These are phyloP conservation scores for Saccopteryx leptura DNA, from an alignment of 2,113 vertebrate genomes.

Conservation along the genomic window DNA sequence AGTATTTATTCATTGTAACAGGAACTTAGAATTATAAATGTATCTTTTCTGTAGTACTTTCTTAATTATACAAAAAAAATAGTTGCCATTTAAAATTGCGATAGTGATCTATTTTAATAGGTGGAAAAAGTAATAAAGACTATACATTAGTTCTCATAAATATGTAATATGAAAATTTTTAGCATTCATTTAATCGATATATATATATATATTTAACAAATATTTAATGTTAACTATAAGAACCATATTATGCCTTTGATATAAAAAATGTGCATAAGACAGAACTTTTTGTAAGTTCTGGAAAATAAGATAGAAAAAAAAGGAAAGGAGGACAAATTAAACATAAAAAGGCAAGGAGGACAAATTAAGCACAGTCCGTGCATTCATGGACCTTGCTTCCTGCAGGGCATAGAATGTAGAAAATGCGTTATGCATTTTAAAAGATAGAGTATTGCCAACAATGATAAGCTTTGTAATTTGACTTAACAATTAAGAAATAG, in stretches of 20 bases:
- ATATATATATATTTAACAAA: background rate
- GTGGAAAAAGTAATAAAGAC: background rate
- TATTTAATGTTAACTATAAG: background rate
- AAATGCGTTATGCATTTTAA: background rate
- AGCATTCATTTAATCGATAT: background rate
- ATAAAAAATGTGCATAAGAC: background rate
- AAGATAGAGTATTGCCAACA: background rate
- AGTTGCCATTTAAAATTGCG: background rate
- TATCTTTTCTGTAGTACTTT: background rate
- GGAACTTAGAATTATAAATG: background rate
- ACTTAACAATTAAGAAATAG: background rate
- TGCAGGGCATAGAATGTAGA: background rate
- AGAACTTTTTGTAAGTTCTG: background rate
- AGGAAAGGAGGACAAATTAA: background rate
- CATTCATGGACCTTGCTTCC: background rate
- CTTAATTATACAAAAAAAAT: background rate
- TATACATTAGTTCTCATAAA: background rate
- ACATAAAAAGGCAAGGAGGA: background rate
- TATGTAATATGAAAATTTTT: background rate
- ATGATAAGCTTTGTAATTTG: background rate
- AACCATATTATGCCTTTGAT: background rate
- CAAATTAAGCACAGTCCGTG: background rate
- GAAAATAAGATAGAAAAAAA: background rate
- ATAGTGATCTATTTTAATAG: background rate
- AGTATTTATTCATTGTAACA: slow-evolving; percentile 16